These are phyloP conservation scores for Prionailurus viverrinus DNA, from an alignment of 2,113 vertebrate genomes.

Conservation along the genomic window DNA sequence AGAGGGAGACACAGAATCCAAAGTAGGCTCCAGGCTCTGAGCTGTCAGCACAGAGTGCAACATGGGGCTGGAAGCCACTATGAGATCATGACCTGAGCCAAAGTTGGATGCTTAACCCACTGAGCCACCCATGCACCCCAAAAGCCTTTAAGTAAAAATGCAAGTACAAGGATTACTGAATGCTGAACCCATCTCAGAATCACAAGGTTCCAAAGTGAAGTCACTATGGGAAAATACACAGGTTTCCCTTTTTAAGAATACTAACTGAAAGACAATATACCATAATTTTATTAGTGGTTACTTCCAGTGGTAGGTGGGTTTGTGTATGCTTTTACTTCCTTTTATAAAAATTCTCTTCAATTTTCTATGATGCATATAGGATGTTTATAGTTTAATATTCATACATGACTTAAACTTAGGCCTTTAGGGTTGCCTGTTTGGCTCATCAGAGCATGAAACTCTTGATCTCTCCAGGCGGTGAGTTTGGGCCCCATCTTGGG, in stretches of 20 bases:
- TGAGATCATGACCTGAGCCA: too few species aligned
- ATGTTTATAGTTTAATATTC: conserved; percentile 18
- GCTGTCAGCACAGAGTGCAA: too few species aligned
- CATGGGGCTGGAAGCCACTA: too few species aligned
- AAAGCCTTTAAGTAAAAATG: not conserved
- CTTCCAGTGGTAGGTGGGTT: not conserved
- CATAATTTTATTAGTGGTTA: not conserved
- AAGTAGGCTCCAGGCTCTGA: too few species aligned
- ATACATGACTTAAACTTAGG: not conserved
- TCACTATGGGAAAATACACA: conserved; percentile 2
- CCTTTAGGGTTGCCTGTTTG: not conserved
- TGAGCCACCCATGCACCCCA: too few species aligned
- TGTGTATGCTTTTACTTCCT: not conserved
- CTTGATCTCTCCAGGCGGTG: not conserved
- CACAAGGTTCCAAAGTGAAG: not conserved
- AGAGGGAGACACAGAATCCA: too few species aligned
- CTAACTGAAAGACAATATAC: not conserved
- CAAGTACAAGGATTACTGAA: conserved; percentile 6
- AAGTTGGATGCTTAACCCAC: too few species aligned
- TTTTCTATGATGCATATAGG: not conserved
- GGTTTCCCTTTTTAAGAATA: conserved; percentile 17
- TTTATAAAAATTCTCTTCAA: conserved; percentile 38
- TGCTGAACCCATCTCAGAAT: not conserved
- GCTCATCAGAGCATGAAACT: not conserved
- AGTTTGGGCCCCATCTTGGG: not conserved